A percentile compares a stretch with the other conserved stretches of the same genome.
These are phyloP conservation scores for Orussus abietinus DNA, from an alignment of 1,140 invertebrate species.

Conservation along the genomic window DNA sequence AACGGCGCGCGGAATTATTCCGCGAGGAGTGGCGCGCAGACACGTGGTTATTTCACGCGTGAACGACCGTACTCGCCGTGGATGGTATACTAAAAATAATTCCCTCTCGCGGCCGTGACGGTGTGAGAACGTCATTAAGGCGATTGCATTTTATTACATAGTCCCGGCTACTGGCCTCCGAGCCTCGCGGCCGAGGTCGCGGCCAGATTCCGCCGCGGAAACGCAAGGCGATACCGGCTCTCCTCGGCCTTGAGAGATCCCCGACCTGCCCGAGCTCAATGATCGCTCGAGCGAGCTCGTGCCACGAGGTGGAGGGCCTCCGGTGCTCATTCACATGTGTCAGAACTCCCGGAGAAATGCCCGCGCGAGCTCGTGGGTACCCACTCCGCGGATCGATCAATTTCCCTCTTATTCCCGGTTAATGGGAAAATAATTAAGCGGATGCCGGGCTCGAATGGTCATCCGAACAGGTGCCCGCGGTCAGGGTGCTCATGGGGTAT, in stretches of 20 bases:
- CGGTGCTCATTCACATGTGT: conserved; percentile 13
- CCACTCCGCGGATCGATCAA: no score
- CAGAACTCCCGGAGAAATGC: conserved; percentile 14
- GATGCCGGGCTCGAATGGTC: no score
- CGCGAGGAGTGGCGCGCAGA: neutral
- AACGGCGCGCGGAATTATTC: neutral
- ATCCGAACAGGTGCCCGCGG: no score
- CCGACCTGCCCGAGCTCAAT: conserved; percentile 8
- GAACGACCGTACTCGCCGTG: conserved; percentile 9
- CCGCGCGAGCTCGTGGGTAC: no score
- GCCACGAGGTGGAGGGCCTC: conserved; percentile 11
- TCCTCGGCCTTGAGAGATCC: conserved; percentile 7
- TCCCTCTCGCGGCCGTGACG: conserved; percentile 24
- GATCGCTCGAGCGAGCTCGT: conserved; percentile 6
- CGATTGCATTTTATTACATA: conserved; percentile 50
- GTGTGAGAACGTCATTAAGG: conserved; percentile 45
- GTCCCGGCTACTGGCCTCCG: conserved; percentile 22
- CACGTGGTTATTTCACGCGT: conserved; percentile 19
- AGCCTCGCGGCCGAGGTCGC: neutral
- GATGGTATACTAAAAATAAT: conserved; percentile 34
- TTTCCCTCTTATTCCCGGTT: conserved; percentile 10
- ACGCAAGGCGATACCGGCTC: neutral
- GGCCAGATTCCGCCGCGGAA: conserved; percentile 11
- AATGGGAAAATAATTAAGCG: no score
- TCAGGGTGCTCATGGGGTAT: no score